Evolutionary conservation across 2,888 invertebrate genomes (phyloP).

Genomic region (Byasa hedistus): DNA sequence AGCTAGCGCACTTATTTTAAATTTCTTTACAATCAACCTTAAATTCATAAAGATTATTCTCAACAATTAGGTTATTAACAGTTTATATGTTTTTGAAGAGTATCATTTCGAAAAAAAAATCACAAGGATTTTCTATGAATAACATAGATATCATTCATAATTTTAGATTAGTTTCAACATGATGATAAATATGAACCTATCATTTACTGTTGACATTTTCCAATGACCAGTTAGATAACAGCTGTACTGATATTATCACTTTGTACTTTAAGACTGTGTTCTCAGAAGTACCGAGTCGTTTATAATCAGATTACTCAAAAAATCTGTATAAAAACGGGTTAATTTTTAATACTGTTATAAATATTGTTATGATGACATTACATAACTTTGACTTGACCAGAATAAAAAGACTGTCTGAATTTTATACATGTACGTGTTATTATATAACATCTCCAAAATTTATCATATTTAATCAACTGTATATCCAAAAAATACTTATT

Average conservation of each 20-base stretch:
- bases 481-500: not conserved
- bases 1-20: too few species aligned
- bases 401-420: too few species aligned
- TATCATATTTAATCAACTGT: too few species aligned
- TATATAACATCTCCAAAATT: too few species aligned
- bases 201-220: not conserved
- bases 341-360: not conserved
- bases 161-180: not conserved
- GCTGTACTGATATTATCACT: not conserved
- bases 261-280: not conserved
- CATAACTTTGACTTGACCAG: not conserved
- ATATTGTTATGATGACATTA: not conserved
- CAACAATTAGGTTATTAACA: too few species aligned
- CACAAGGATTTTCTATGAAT: too few species aligned
- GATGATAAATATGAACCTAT: not conserved
- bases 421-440: too few species aligned
- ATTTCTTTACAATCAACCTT: too few species aligned
- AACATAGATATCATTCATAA: not conserved
- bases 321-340: not conserved
- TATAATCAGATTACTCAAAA: not conserved
- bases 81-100: too few species aligned
- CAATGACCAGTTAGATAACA: not conserved
- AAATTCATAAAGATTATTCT: too few species aligned
- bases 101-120: too few species aligned
- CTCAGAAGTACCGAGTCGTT: not conserved